A percentile compares a stretch with the other conserved stretches of the same genome.
Evolutionary conservation across 2,797 vertebrate species (phyloP).

Genomic region (Eutrigla gurnardus): DNA sequence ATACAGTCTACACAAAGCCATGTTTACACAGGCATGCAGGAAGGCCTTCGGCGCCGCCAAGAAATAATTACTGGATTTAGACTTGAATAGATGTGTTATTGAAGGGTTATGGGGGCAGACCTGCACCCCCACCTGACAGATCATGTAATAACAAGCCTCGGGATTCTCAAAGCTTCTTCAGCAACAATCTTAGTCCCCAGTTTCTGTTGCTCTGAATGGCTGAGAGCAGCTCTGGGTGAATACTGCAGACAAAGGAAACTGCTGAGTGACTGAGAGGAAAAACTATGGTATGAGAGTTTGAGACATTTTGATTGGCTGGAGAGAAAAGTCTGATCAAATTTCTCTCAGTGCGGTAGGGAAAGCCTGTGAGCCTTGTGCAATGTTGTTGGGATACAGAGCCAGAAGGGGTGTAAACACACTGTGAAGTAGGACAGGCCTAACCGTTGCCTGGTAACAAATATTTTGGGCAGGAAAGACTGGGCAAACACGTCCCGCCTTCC

Average conservation of each 20-base stretch:
- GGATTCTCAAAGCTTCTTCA: slow-evolving; percentile 29
- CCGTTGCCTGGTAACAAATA: slow-evolving; percentile 87
- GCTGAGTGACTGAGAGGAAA: slow-evolving; percentile 45
- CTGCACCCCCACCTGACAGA: slow-evolving; percentile 23
- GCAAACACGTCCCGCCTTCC: slow-evolving; percentile 84
- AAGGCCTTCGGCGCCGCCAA: slow-evolving; percentile 45
- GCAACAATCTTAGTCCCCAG: slow-evolving; percentile 23
- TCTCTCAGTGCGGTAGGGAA: slow-evolving; percentile 68
- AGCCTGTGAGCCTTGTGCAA: slow-evolving; percentile 78
- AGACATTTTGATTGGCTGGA: slow-evolving; percentile 63
- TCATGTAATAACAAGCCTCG: slow-evolving; percentile 34
- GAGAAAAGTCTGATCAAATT: slow-evolving; percentile 62
- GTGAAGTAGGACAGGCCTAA: slow-evolving; percentile 78
- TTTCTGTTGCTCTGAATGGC: slow-evolving; percentile 31
- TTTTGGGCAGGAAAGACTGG: slow-evolving; percentile 84
- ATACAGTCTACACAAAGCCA: slow-evolving; percentile 31
- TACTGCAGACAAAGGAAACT: slow-evolving; percentile 54
- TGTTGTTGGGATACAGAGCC: slow-evolving; percentile 73
- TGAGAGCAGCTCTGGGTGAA: slow-evolving; percentile 24
- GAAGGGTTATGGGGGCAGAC: slow-evolving; percentile 20
- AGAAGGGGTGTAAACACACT: slow-evolving; percentile 83
- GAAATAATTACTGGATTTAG: slow-evolving; percentile 51
- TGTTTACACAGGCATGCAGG: slow-evolving; percentile 53
- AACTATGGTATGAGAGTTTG: slow-evolving; percentile 56
- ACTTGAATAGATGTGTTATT: slow-evolving; percentile 39